These are phyloP conservation scores for Morone saxatilis DNA, from an alignment of 2,113 vertebrate species.

Conservation along the genomic window DNA sequence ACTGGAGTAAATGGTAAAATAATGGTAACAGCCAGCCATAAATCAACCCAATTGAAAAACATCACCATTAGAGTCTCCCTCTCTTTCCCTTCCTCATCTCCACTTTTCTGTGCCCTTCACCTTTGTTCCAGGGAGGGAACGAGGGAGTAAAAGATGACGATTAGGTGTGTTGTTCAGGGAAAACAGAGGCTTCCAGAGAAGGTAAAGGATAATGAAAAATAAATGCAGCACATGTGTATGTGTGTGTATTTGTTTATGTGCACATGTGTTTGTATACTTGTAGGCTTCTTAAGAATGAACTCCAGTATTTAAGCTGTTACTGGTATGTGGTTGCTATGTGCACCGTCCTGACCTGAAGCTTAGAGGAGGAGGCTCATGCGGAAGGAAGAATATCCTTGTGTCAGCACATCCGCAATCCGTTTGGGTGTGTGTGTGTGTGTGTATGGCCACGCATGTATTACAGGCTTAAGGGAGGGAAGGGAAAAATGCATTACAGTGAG, in stretches of 20 bases:
- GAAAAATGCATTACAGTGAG: slow-evolving; percentile 51
- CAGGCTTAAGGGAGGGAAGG: slow-evolving; percentile 57
- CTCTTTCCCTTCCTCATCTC: slow-evolving; percentile 58
- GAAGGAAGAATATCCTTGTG: slow-evolving; percentile 71
- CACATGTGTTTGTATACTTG: slow-evolving; percentile 26
- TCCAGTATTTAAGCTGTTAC: slow-evolving; percentile 40
- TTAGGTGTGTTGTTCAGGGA: slow-evolving; percentile 36
- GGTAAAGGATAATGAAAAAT: slow-evolving; percentile 47
- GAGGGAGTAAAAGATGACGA: slow-evolving; percentile 43
- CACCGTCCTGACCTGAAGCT: slow-evolving; percentile 66
- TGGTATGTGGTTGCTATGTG: slow-evolving; percentile 47
- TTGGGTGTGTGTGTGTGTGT: slow-evolving; percentile 31
- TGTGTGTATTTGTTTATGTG: slow-evolving; percentile 19
- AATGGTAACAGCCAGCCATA: slow-evolving; percentile 73
- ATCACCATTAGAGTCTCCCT: slow-evolving; percentile 64
- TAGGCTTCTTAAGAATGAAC: slow-evolving; percentile 20
- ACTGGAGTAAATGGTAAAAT: slow-evolving; percentile 73
- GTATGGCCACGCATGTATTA: slow-evolving; percentile 53
- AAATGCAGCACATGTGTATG: slow-evolving; percentile 5
- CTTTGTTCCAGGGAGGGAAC: slow-evolving; percentile 64
- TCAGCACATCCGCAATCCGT: slow-evolving; percentile 73
- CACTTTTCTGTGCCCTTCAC: slow-evolving; percentile 76
- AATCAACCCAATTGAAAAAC: slow-evolving; percentile 81
- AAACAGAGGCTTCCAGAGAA: slow-evolving; percentile 33
- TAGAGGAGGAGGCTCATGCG: slow-evolving; percentile 64